phyloP scores from a whole-genome alignment of 2,888 invertebrate genomes.

The Andrena chrysosceles region DNA sequence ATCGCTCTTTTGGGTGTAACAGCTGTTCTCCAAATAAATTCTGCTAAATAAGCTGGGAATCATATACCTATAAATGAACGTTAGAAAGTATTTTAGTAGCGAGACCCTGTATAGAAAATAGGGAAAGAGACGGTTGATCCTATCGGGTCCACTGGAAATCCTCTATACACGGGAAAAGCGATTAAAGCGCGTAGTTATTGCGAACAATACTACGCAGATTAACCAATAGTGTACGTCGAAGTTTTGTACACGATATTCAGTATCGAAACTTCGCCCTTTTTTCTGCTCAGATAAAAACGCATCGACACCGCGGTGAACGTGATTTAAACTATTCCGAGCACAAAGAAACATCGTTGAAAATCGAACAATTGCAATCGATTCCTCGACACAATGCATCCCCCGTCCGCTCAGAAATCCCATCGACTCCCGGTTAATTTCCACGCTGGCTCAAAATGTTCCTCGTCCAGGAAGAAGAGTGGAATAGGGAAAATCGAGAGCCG shows the following conservation, averaged over 20 bases:
- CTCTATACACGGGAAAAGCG: too few relatives aligned
- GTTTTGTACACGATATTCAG: not conserved
- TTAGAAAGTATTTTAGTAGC: too few relatives aligned
- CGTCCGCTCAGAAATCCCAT: not conserved
- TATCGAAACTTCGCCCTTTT: not conserved
- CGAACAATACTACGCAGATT: too few relatives aligned
- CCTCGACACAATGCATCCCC: not conserved
- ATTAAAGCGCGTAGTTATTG: too few relatives aligned
- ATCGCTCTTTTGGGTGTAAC: too few relatives aligned
- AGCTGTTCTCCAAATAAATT: too few relatives aligned
- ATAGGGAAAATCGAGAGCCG: not conserved
- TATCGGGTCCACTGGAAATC: too few relatives aligned
- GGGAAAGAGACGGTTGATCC: too few relatives aligned
- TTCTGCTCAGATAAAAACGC: not conserved
- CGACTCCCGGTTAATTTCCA: conserved; percentile 3
- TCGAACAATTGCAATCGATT: not conserved
- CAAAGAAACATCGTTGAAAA: not conserved
- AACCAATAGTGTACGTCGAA: too few relatives aligned
- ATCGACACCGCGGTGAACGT: not conserved
- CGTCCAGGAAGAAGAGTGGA: not conserved
- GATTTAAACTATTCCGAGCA: not conserved
- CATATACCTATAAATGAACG: too few relatives aligned
- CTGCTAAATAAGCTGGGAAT: too few relatives aligned
- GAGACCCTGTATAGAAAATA: too few relatives aligned
- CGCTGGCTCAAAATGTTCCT: not conserved